Evolutionary conservation across 64 coral and sea anemone genomes (phyloP), one percentile per base, ranked within the genome.

Genomic region (Actinia equina): DNA sequence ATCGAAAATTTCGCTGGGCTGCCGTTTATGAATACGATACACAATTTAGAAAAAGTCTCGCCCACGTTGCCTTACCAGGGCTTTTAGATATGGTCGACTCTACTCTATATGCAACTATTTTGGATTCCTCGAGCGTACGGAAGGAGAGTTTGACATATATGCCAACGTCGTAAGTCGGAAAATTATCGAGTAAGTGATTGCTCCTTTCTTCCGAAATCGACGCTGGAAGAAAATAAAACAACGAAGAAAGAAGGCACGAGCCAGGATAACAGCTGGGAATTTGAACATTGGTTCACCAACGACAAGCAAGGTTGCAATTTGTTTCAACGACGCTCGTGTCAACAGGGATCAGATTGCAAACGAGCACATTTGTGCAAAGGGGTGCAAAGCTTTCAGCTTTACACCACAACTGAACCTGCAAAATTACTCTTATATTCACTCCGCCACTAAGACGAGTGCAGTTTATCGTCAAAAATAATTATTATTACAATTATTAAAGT

Each of bases 1-100:
- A 88, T 23, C 12, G 86, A 18, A 88, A 88, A 58, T 88, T 88
- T 30, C 17, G 44, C 30, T 89, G 88, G 88, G 43, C 17, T 5
- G 88, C 88, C 0, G 88, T 89, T 3, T 70, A 71, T 59, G 44
- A 82, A 9, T 83, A 67, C 19, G 77, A 89, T 19, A 37, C 30
- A 37, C 30, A 37, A 37, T 37, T 37, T 37, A 37, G 30, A 1
- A 37, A 37, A 37, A 37, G 30, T 37, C 30, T 37, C 30, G 30
- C 30, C 30, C 0, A 37, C 30, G 30, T 37, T 37, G 30, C 30
- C 30, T 37, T 1, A 37, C 30, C 30, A 37, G 46, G 76, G 16
- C 27, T 10, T 10, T 44, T 79, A 17, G 37, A 79, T 27, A 17
- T 79, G 44, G 77, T 79, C 30, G 77, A 79, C 77, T 44, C 77